These are phyloP conservation scores for Akabosia matsudoensis DNA, from an alignment of 1,140 invertebrate genomes.

Conservation along the genomic window DNA sequence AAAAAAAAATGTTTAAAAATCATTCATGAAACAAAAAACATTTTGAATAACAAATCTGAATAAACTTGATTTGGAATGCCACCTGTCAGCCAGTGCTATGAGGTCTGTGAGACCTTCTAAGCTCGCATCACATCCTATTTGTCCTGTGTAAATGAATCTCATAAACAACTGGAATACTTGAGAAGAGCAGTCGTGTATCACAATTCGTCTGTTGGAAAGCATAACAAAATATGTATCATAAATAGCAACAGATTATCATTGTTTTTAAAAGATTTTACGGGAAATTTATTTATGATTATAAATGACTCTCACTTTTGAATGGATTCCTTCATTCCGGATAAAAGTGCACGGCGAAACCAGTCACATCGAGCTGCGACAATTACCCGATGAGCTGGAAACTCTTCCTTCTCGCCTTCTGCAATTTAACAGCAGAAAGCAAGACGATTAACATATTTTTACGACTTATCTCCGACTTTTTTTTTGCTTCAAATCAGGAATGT, in stretches of 20 bases:
- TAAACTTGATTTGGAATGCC: constrained; percentile 48
- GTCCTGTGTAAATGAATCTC: constrained; percentile 64
- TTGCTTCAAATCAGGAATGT: neutral
- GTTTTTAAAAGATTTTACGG: neutral
- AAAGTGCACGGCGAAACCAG: constrained; percentile 66
- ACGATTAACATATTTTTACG: neutral
- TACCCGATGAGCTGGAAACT: constrained; percentile 61
- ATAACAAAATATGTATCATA: constrained; percentile 7
- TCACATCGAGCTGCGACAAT: constrained; percentile 66
- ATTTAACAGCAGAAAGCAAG: neutral
- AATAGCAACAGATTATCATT: constrained; percentile 5
- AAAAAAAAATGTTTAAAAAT: constrained; percentile 2
- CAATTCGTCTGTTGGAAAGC: constrained; percentile 59
- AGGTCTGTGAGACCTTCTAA: constrained; percentile 64
- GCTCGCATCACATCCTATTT: constrained; percentile 55
- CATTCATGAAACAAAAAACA: constrained; percentile 8
- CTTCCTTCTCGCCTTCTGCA: constrained; percentile 34
- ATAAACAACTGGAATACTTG: constrained; percentile 62
- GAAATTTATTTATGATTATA: no score
- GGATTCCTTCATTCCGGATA: constrained; percentile 68
- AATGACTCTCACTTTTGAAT: constrained; percentile 59
- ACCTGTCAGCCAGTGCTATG: constrained; percentile 57
- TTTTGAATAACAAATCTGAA: constrained; percentile 48
- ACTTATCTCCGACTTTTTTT: neutral
- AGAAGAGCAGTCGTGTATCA: constrained; percentile 63